Evolutionary conservation across 2,888 invertebrate species (phyloP), one percentile per base, ranked within the genome.

Genomic region (Lymantria dispar): DNA sequence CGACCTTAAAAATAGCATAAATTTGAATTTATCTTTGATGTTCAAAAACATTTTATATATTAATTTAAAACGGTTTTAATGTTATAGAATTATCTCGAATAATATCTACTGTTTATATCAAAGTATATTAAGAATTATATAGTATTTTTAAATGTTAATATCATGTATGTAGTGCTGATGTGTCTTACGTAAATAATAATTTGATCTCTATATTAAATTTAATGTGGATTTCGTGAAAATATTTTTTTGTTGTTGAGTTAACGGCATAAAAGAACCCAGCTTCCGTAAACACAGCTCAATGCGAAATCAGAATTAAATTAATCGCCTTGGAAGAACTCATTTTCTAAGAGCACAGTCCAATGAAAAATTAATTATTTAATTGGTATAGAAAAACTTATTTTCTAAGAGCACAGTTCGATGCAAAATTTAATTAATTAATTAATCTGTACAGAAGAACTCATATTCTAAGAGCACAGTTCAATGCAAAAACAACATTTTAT

Each of bases 21-120:
- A 7, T 33, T 30, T 30, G 30, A 30, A 30, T 30, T 30, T 30
- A 8, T 30, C 8, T 36, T 30, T 30, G 30, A 30, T 7, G 30
- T 8, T 30, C 7, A 8, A 5, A 30, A 30, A 7, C 30, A 38
- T 39, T 43, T 48, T 53, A 38, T 42, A 43, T 48, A 54, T 36
- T 31, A 48, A 46, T 31, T 11, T 40, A 44, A 45, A 53, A 53
- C 30, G 41, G 44, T 59, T 22, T 62, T 61, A 48, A 54, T 64
- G 62, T 62, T 52, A 51, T 64, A 60, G 63, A 14, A 7, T 52
- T 31, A 61, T 50, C 43, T 45, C 45, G 45, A 44, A 56, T 53
- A 56, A 48, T 55, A 52, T 45, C 54, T 45, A 48, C 22, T 44
- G 9, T 47, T 47, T 52, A 29, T 43, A 46, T 43, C 46, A 49